A percentile compares a stretch with the other conserved stretches of the same genome.
phyloP scores from a whole-genome alignment of 1,140 invertebrate species.

The Anadara kagoshimensis region DNA sequence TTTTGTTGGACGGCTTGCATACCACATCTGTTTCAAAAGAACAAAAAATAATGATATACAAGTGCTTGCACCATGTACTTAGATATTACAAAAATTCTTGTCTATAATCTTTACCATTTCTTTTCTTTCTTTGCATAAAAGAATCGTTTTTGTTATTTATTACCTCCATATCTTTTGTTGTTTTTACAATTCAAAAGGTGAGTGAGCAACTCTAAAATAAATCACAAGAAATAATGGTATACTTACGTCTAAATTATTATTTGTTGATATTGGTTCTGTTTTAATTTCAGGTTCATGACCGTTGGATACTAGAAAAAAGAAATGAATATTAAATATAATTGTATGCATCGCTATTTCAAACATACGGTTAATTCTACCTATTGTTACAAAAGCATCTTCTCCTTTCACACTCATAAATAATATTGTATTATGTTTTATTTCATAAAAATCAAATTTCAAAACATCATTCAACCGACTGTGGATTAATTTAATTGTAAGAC shows the following conservation, averaged over 20 bases:
- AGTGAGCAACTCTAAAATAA: neutral
- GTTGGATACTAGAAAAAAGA: conserved; percentile 36
- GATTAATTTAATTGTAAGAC: no score
- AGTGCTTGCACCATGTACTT: neutral
- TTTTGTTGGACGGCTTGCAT: conserved; percentile 33
- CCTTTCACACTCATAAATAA: no score
- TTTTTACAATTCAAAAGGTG: no score
- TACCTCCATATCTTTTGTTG: neutral
- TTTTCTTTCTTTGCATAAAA: neutral
- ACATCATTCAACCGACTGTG: no score
- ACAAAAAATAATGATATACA: neutral
- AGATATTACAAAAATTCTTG: no score
- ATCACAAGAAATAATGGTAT: neutral
- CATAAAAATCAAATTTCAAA: no score
- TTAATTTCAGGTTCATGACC: conserved; percentile 43
- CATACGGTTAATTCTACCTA: no score
- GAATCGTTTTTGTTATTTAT: neutral
- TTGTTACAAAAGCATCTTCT: no score
- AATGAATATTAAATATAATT: no score
- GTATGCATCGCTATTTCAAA: no score
- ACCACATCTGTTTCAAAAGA: conserved; percentile 34
- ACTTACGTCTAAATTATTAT: conserved; percentile 43
- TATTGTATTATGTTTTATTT: no score
- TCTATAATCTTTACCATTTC: neutral
- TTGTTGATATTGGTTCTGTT: conserved; percentile 36